These are phyloP conservation scores for Ibidorhyncha struthersii DNA, from an alignment of 2,113 vertebrate species.

Conservation along the genomic window DNA sequence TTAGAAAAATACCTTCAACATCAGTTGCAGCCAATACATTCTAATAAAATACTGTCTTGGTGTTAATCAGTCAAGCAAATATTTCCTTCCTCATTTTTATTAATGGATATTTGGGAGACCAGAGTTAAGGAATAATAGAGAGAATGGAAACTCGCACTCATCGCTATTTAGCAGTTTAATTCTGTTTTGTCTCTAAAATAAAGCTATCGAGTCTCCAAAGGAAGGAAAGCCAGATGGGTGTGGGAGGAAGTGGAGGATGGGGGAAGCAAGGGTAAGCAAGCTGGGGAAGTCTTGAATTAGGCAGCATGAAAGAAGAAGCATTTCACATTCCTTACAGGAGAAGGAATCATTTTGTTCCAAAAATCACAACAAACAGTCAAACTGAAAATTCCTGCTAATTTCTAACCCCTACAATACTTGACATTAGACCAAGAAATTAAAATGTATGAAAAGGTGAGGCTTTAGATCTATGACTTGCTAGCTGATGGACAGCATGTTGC, in stretches of 20 bases:
- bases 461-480: background rate
- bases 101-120: background rate
- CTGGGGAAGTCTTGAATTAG: constrained; percentile 30
- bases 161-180: background rate
- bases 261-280: background rate
- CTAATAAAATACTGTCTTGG: background rate
- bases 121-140: background rate
- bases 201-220: background rate
- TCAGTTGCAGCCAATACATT: background rate
- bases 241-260: constrained; percentile 53
- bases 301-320: background rate
- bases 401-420: background rate
- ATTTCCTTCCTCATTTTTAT: background rate
- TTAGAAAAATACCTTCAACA: background rate
- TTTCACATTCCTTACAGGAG: constrained; percentile 11
- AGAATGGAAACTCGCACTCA: background rate
- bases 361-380: background rate
- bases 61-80: background rate
- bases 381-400: background rate
- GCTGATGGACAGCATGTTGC: background rate
- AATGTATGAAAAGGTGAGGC: background rate
- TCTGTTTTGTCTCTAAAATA: constrained; percentile 24
- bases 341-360: background rate
- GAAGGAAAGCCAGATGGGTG: constrained; percentile 49
- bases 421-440: background rate